These are phyloP conservation scores for Tetraodon nigroviridis DNA, from an alignment of 2,113 vertebrate genomes.

Conservation along the genomic window DNA sequence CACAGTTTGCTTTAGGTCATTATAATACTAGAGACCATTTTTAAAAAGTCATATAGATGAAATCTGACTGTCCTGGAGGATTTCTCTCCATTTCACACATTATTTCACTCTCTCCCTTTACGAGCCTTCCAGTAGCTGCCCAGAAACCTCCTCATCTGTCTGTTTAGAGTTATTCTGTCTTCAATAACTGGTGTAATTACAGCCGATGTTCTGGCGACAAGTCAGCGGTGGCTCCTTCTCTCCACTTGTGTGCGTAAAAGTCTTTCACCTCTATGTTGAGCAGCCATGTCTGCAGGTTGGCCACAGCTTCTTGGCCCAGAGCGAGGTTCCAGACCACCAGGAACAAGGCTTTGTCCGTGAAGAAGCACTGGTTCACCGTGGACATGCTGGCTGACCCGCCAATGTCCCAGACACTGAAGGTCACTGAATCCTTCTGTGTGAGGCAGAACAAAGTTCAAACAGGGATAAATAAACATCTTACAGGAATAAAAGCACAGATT, in stretches of 20 bases:
- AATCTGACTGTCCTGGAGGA: too few relatives aligned
- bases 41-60: too few relatives aligned
- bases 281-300: constrained; percentile 93
- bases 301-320: constrained; percentile 92
- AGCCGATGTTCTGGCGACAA: background rate
- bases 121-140: too few relatives aligned
- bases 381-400: constrained; percentile 91
- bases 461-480: background rate
- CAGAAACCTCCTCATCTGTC: too few relatives aligned
- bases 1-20: too few relatives aligned
- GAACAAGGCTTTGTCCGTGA: constrained; percentile 95
- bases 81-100: too few relatives aligned
- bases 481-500: too few relatives aligned
- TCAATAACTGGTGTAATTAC: too few relatives aligned
- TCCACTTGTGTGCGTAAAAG: background rate
- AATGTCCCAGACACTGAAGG: constrained; percentile 94
- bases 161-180: too few relatives aligned
- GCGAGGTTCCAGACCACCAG: constrained; percentile 97
- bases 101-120: too few relatives aligned
- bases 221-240: too few relatives aligned
- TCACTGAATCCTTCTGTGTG: constrained; percentile 85
- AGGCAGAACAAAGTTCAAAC: background rate
- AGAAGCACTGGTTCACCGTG: constrained; percentile 97
- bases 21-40: too few relatives aligned
- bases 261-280: constrained; percentile 92